Evolutionary conservation across 2,888 invertebrate species (phyloP), one percentile per base, ranked within the genome.

Genomic region (Torymus auratus): DNA sequence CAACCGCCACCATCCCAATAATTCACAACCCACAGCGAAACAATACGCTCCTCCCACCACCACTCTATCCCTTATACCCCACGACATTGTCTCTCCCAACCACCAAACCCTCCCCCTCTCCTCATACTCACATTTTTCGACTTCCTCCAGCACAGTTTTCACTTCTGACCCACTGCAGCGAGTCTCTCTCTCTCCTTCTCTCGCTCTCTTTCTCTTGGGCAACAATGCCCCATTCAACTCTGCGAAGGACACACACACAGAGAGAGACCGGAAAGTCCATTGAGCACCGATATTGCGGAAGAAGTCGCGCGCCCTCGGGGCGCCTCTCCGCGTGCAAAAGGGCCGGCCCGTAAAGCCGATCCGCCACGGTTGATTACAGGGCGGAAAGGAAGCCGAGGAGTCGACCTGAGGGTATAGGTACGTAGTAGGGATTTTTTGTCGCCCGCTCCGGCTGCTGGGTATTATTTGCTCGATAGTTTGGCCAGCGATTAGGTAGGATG

Each of bases 281-380:
- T 20, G 13, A 53, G 67, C 52, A 67, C 60, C 53, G 78, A 78
- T 28, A 28, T 78, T 72, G 61, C 78, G 67, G 62, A 56, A 53
- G 55, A 17, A 2, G 2, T 56, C 13, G 28, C 28, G 28, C 73
- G 73, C 72, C 50, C 73, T 62, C 15, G 11, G 56, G 69, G 67
- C 68, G 68, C 52, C 62, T 41, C 58, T 28, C 72, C 23, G 62
- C 41, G 62, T 53, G 23, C 68, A 79, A 79, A 68, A 52, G 17
- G 17, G 12, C 56, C 15, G 60, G 12, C 15, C 62, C 17, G 73
- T 79, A 79, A 79, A 79, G 52, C 68, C 52, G 69, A 69, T 64
- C 56, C 58, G 55, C 62, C 73, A 69, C 52, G 79, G 56, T 69
- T 53, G 68, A 79, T 79, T 79, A 73, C 62, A 79, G 73, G 69